Percentiles rank a stretch among this genome's conserved stretches.
Evolutionary conservation across 1,140 invertebrate genomes (phyloP).

Genomic region (Thalassaphorura encarpata): DNA sequence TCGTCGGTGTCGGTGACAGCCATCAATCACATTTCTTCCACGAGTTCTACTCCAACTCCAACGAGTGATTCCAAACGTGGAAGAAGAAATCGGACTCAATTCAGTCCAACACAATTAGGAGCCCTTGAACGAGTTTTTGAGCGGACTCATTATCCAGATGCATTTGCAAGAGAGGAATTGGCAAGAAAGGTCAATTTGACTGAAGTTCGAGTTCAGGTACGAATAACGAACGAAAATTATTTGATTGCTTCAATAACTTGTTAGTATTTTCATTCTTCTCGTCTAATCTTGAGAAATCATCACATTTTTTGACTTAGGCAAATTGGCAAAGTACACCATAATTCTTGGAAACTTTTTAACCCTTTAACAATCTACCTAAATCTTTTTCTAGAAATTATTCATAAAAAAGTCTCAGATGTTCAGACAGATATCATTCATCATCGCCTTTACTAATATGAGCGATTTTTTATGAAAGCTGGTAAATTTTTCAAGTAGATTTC

Average conservation of each 20-base stretch:
- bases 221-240: neutral
- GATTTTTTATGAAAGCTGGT: too few relatives aligned
- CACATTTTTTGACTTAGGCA: neutral
- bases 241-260: neutral
- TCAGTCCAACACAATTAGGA: constrained; percentile 77
- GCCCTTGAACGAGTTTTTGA: constrained; percentile 89
- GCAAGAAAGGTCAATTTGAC: constrained; percentile 42
- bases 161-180: constrained; percentile 44
- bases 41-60: too few relatives aligned
- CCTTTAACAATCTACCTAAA: neutral
- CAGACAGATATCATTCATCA: too few relatives aligned
- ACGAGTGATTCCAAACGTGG: constrained; percentile 23
- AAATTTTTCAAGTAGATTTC: too few relatives aligned
- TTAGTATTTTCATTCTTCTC: too few relatives aligned
- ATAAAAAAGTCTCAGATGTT: neutral
- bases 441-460: too few relatives aligned
- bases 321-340: neutral
- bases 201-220: constrained; percentile 44
- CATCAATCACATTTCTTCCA: too few relatives aligned
- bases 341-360: neutral
- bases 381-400: neutral
- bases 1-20: too few relatives aligned
- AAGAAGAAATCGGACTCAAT: constrained; percentile 81
- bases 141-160: constrained; percentile 55
- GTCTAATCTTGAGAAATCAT: neutral